Evolutionary conservation across 2,113 vertebrate species (phyloP).

Genomic region (Meleagris gallopavo): DNA sequence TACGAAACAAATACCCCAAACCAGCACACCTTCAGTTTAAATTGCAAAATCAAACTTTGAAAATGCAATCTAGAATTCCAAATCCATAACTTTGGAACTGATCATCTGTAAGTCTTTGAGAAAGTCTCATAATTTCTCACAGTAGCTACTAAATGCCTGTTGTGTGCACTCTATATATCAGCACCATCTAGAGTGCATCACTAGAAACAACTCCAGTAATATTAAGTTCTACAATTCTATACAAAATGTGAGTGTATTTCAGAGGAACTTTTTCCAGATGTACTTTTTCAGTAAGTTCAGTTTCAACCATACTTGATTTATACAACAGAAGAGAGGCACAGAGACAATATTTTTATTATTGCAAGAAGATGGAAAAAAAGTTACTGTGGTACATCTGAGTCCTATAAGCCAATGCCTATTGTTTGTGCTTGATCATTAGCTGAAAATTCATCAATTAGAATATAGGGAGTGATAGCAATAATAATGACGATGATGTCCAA

Average conservation of each 20-base stretch:
- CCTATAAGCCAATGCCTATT: background rate
- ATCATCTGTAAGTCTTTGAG: background rate
- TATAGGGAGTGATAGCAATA: background rate
- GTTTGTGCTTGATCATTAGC: background rate
- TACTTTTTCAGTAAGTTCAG: background rate
- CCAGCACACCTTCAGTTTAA: background rate
- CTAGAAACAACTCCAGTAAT: background rate
- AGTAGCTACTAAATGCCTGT: background rate
- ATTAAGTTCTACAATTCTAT: background rate
- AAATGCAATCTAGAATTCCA: background rate
- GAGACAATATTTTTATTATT: background rate
- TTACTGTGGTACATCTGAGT: background rate
- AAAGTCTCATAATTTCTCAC: background rate
- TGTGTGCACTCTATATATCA: background rate
- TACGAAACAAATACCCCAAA: background rate
- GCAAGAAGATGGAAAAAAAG: background rate
- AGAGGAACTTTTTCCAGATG: background rate
- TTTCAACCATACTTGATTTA: background rate
- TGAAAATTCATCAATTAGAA: background rate
- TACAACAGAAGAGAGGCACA: background rate
- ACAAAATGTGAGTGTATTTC: background rate
- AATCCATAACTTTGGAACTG: background rate
- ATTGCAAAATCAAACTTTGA: background rate
- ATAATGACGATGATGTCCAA: background rate
- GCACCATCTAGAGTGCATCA: conserved; percentile 63